These are phyloP conservation scores for Melinaea menophilus DNA, from an alignment of 2,888 invertebrate species.

Conservation along the genomic window DNA sequence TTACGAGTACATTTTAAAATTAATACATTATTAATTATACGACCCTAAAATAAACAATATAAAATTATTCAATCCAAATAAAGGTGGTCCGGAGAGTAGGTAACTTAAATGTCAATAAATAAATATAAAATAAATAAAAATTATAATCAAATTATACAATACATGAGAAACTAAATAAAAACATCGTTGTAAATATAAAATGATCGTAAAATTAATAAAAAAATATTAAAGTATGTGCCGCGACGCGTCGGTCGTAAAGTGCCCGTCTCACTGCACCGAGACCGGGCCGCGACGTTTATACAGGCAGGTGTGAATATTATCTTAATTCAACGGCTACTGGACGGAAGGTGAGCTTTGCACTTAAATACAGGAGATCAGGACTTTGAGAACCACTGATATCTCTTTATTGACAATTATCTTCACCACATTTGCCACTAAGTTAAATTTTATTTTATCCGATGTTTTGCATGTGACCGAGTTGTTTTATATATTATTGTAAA, in stretches of 20 bases:
- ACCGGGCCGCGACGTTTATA: slow-evolving; percentile 66
- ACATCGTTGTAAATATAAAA: slow-evolving; percentile 14
- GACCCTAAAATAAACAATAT: too few species aligned
- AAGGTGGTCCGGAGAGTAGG: neutral
- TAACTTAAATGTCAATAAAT: neutral
- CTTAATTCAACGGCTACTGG: slow-evolving; percentile 72
- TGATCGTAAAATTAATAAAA: slow-evolving; percentile 36
- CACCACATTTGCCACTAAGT: slow-evolving; percentile 21
- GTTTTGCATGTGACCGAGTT: neutral
- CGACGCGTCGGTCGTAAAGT: neutral
- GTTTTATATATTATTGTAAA: neutral
- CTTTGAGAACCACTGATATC: slow-evolving; percentile 29
- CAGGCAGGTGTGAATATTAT: slow-evolving; percentile 75
- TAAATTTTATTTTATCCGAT: slow-evolving; percentile 14
- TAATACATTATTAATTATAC: too few species aligned
- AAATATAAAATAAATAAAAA: slow-evolving; percentile 14
- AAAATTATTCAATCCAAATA: too few species aligned
- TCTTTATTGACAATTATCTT: slow-evolving; percentile 24
- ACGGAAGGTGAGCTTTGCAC: slow-evolving; percentile 51
- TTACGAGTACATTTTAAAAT: too few species aligned
- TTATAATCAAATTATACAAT: slow-evolving; percentile 11
- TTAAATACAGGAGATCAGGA: slow-evolving; percentile 40
- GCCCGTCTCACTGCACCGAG: slow-evolving; percentile 49
- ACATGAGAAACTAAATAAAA: neutral
- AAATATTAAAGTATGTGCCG: slow-evolving; percentile 26